Conservation (phyloP, 2,888 invertebrate genomes). For the Pseudococcus viburni region DNA sequence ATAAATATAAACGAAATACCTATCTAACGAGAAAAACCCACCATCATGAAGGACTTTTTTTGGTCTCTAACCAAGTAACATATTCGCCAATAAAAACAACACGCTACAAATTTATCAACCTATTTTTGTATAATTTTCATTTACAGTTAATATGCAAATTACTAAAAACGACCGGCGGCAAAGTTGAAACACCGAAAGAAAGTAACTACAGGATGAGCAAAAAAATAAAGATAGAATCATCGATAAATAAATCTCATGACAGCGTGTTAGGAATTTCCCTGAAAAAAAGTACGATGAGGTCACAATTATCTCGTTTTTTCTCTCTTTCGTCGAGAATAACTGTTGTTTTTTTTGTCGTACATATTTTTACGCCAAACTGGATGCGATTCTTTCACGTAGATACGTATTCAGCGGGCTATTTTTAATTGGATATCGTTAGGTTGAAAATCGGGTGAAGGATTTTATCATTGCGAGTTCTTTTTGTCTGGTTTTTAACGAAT, state of each 20-base stretch:
- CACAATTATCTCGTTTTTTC: constrained; percentile 14
- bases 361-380: not conserved
- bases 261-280: not conserved
- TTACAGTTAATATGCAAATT: not conserved
- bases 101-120: not conserved
- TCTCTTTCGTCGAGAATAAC: not conserved
- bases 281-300: not conserved
- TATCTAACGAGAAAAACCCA: not conserved
- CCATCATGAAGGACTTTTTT: not conserved
- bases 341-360: not conserved
- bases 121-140: not conserved
- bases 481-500: not conserved
- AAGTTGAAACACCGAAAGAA: not conserved
- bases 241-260: constrained; percentile 12
- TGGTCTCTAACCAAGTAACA: not conserved
- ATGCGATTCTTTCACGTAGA: not conserved
- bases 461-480: not conserved
- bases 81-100: not conserved
- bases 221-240: constrained; percentile 14
- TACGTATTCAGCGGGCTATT: not conserved
- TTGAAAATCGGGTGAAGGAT: constrained; percentile 22
- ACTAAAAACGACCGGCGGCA: not conserved
- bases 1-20: no score
- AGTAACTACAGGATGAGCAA: not conserved
- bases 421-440: constrained; percentile 18